phyloP scores from a whole-genome alignment of 2,888 invertebrate species.

The Hedychridium roseum region DNA sequence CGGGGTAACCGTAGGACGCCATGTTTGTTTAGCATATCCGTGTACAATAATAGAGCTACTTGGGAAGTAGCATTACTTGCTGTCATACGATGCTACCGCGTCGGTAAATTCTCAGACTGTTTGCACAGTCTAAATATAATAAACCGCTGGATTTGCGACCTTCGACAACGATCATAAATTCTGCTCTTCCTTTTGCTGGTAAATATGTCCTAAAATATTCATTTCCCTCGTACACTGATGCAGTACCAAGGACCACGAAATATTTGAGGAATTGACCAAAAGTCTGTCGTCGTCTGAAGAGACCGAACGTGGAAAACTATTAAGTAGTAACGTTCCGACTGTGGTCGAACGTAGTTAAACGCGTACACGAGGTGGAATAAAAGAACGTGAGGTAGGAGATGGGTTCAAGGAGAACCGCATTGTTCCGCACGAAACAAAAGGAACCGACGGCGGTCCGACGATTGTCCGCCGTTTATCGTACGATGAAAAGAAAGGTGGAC shows the following conservation, averaged over 20 bases:
- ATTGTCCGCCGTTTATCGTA: slow-evolving; percentile 55
- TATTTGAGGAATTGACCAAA: too few species aligned
- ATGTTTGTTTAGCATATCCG: slow-evolving; percentile 51
- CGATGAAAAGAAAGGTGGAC: too few species aligned
- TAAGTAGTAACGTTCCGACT: slow-evolving; percentile 34
- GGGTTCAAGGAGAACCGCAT: slow-evolving; percentile 39
- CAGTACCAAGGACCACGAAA: too few species aligned
- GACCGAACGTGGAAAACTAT: too few species aligned
- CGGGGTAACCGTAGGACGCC: slow-evolving; percentile 33
- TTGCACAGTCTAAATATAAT: slow-evolving; percentile 57
- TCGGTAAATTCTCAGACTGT: slow-evolving; percentile 45
- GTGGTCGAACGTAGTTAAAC: slow-evolving; percentile 33
- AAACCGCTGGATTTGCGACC: slow-evolving; percentile 38
- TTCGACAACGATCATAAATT: too few species aligned
- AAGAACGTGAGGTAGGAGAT: too few species aligned
- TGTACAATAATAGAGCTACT: slow-evolving; percentile 52
- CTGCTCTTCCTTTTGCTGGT: too few species aligned
- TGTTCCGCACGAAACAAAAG: slow-evolving; percentile 53
- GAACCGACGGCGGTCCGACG: slow-evolving; percentile 43
- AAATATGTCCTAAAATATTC: too few species aligned
- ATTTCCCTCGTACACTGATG: too few species aligned
- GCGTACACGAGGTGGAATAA: too few species aligned
- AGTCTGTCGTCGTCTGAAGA: too few species aligned
- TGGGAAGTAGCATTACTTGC: slow-evolving; percentile 50
- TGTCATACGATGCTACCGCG: slow-evolving; percentile 30